These are phyloP conservation scores for Intellagama lesueurii DNA, from an alignment of 2,797 vertebrate genomes.

Conservation along the genomic window DNA sequence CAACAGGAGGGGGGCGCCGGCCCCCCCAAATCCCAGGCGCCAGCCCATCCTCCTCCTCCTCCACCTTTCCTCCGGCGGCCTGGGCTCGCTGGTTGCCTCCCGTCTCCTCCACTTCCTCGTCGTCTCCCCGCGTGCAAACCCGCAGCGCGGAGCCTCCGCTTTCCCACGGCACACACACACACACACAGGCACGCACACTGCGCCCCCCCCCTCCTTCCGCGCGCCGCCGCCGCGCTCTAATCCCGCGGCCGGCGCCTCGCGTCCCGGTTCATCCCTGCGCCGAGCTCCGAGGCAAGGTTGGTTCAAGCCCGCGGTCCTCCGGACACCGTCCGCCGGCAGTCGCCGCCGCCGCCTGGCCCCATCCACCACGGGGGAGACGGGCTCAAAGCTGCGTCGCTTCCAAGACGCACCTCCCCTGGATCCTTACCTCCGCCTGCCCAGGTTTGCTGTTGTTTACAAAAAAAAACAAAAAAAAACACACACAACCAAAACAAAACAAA, in stretches of 20 bases:
- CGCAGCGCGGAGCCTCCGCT: not conserved
- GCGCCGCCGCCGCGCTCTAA: not conserved
- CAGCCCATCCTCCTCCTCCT: not conserved
- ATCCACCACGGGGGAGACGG: not conserved
- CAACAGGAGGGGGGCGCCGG: conserved; percentile 23
- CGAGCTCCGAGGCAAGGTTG: not conserved
- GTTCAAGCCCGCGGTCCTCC: not conserved
- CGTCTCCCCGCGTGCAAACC: not conserved
- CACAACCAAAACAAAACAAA: no score
- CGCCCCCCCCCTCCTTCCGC: no score
- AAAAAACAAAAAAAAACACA: no score
- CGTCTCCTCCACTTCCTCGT: not conserved
- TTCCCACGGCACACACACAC: not conserved
- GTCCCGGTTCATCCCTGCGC: not conserved
- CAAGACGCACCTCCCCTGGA: not conserved
- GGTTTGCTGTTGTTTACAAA: no score
- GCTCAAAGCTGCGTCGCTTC: not conserved
- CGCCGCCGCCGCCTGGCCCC: not conserved
- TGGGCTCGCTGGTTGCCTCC: not conserved
- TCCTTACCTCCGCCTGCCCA: not conserved
- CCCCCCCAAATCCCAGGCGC: conserved; percentile 8
- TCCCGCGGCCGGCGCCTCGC: not conserved
- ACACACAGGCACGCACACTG: not conserved
- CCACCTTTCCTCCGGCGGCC: not conserved
- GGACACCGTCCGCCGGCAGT: no score